Evolutionary conservation across 2,797 vertebrate genomes (phyloP).

Genomic region (Sciurus carolinensis): DNA sequence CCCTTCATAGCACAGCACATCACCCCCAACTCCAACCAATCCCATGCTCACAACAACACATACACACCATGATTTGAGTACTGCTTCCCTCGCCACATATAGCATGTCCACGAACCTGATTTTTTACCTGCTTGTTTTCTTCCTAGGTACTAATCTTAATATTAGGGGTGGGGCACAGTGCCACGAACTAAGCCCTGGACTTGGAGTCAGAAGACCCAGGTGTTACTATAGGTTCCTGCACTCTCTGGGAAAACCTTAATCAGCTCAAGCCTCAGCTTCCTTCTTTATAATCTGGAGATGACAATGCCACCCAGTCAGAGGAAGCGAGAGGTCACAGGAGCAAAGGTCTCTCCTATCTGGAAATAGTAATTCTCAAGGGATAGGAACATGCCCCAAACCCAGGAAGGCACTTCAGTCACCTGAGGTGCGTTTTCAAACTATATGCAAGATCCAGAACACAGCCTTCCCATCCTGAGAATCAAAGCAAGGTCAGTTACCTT

Average conservation of each 20-base stretch:
- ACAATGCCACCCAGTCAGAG: background rate
- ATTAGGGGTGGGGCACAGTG: conserved; percentile 36
- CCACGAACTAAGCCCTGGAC: conserved; percentile 67
- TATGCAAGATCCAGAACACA: background rate
- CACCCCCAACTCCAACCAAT: background rate
- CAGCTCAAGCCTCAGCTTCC: background rate
- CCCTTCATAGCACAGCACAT: background rate
- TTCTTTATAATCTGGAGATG: background rate
- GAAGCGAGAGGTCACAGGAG: background rate
- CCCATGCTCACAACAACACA: background rate
- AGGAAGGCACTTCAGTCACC: background rate
- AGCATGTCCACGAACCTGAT: background rate
- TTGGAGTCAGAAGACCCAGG: conserved; percentile 74
- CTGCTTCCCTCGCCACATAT: background rate
- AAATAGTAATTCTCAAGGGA: conserved; percentile 22
- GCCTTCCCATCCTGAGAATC: background rate
- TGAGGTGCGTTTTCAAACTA: background rate
- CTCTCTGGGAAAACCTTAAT: background rate
- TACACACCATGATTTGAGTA: background rate
- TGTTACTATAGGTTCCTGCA: background rate
- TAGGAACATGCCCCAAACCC: background rate
- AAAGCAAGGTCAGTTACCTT: background rate
- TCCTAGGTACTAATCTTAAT: background rate
- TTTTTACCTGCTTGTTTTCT: background rate
- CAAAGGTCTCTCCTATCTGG: background rate